Percentiles rank a stretch among this genome's conserved stretches.
phyloP scores from a whole-genome alignment of 2,113 vertebrate species.

The Gobio gobio region DNA sequence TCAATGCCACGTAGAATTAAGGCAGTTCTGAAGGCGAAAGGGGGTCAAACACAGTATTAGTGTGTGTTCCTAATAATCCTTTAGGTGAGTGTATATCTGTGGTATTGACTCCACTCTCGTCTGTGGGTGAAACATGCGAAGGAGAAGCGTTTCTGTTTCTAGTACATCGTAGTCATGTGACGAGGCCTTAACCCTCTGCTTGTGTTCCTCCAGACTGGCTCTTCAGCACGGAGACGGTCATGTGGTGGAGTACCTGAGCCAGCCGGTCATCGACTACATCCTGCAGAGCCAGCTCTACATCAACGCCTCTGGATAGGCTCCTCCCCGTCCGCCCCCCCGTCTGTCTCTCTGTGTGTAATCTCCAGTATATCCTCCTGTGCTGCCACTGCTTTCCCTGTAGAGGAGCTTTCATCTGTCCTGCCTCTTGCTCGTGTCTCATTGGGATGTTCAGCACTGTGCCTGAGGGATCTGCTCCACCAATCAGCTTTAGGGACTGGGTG shows the following conservation, averaged over 20 bases:
- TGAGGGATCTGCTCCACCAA: conserved; percentile 46
- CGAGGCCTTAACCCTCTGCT: neutral
- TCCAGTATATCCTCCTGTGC: conserved; percentile 66
- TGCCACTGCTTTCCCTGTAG: conserved; percentile 65
- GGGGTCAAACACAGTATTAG: no score
- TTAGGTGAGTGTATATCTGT: no score
- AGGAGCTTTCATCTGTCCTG: conserved; percentile 62
- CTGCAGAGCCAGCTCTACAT: conserved; percentile 99
- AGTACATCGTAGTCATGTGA: no score
- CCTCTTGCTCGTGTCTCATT: conserved; percentile 70
- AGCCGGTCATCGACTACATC: conserved; percentile 98
- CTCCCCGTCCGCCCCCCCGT: conserved; percentile 66
- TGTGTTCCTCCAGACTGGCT: conserved; percentile 82
- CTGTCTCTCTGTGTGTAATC: conserved; percentile 71
- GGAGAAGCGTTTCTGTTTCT: no score
- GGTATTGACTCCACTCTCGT: no score
- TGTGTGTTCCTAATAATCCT: no score
- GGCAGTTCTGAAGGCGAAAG: no score
- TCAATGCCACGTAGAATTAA: no score
- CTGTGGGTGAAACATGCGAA: no score
- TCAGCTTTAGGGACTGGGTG: conserved; percentile 32
- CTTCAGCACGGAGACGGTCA: conserved; percentile 97
- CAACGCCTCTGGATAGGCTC: conserved; percentile 89
- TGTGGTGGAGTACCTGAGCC: conserved; percentile 93
- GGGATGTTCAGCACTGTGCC: conserved; percentile 56